phyloP scores from a whole-genome alignment of 2,113 vertebrate genomes.

The Leptobrachium ailaonicum region DNA sequence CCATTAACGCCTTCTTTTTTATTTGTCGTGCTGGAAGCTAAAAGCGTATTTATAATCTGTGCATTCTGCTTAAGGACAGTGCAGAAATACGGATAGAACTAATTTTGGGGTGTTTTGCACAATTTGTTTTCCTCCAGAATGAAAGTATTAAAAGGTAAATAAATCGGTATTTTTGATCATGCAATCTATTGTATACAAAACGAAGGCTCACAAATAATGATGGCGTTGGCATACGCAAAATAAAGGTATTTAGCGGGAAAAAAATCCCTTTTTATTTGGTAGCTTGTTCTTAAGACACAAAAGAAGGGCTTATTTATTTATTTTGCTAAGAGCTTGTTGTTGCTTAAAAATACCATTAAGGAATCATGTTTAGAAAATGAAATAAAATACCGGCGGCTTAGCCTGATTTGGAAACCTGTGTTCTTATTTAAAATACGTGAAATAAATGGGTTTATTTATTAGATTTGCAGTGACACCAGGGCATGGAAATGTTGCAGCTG shows the following conservation, averaged over 20 bases:
- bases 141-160: not conserved
- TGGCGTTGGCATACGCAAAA: not conserved
- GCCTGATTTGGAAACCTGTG: not conserved
- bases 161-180: slow-evolving; percentile 1
- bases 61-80: slow-evolving; percentile 18
- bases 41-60: not conserved
- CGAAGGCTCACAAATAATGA: slow-evolving; percentile 6
- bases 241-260: not conserved
- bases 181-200: slow-evolving; percentile 1
- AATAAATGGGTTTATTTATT: slow-evolving; percentile 40
- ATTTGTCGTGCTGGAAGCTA: not conserved
- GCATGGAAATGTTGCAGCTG: slow-evolving; percentile 51
- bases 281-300: not conserved
- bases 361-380: not conserved
- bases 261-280: not conserved
- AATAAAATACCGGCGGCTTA: not conserved
- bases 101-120: slow-evolving; percentile 10
- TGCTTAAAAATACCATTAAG: not conserved
- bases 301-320: not conserved
- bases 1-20: not conserved
- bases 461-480: slow-evolving; percentile 33
- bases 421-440: slow-evolving; percentile 3
- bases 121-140: not conserved
- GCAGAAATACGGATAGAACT: slow-evolving; percentile 5
- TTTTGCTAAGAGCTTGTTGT: not conserved